Evolutionary conservation across 2,888 invertebrate species (phyloP).

Genomic region (Nemapogon koenigi): DNA sequence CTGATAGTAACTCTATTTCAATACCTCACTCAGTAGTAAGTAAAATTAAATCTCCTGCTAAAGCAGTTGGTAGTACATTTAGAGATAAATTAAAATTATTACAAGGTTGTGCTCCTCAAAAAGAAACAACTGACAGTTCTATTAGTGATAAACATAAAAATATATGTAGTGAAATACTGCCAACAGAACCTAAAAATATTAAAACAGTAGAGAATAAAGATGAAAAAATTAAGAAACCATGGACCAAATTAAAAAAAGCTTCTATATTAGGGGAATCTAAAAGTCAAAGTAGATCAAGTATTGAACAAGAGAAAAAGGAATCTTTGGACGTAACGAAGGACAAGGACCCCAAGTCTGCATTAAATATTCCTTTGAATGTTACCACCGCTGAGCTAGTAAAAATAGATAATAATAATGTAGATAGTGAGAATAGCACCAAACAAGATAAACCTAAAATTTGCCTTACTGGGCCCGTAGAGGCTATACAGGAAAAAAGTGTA

Average conservation of each 20-base stretch:
- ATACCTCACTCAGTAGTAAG: conserved; percentile 59
- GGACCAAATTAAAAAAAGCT: conserved; percentile 81
- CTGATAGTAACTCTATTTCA: conserved; percentile 50
- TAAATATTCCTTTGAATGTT: conserved; percentile 40
- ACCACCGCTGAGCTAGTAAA: conserved; percentile 54
- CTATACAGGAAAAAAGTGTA: conserved; percentile 52
- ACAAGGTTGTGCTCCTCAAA: conserved; percentile 36
- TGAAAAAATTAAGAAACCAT: conserved; percentile 66
- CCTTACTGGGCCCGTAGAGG: conserved; percentile 48
- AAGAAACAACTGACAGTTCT: conserved; percentile 29
- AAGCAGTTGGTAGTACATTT: conserved; percentile 51
- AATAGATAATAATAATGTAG: conserved; percentile 54
- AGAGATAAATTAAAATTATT: conserved; percentile 56
- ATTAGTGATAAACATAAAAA: conserved; percentile 35
- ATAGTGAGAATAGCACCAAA: conserved; percentile 35
- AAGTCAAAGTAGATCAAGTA: conserved; percentile 39
- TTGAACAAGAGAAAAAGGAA: conserved; percentile 37
- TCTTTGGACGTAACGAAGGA: conserved; percentile 22
- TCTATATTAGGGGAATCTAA: conserved; percentile 64
- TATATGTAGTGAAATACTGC: conserved; percentile 29
- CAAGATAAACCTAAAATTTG: conserved; percentile 47
- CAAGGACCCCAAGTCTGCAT: conserved; percentile 24
- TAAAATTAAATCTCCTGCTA: conserved; percentile 60
- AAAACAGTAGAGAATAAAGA: conserved; percentile 35
- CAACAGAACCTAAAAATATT: conserved; percentile 32